These are phyloP conservation scores for Apostichopus californicus DNA, from an alignment of 35 echinoderm and acorn worm species.

Conservation along the genomic window DNA sequence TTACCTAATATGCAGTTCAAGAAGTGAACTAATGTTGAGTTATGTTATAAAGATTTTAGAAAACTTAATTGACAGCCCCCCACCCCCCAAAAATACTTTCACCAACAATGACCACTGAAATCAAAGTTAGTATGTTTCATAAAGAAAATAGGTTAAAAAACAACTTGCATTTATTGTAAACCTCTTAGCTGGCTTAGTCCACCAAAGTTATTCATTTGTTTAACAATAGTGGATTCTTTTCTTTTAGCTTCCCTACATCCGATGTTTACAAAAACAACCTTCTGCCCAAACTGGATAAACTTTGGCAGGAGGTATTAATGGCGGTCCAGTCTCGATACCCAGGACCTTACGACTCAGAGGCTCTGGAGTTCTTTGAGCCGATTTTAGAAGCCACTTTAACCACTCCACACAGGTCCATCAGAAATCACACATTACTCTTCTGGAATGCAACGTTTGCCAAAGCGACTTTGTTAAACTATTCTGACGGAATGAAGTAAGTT, in stretches of 20 bases:
- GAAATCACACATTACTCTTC: conserved; percentile 78
- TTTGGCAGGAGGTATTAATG: conserved; percentile 84
- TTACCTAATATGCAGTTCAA: no score
- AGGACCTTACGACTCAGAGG: conserved; percentile 58
- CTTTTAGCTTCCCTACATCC: conserved; percentile 19
- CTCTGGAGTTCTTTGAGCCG: conserved; percentile 65
- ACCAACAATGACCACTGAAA: no score
- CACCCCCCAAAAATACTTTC: no score
- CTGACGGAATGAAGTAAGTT: conserved; percentile 79
- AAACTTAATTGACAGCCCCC: no score
- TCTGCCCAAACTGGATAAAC: conserved; percentile 85
- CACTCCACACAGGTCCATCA: conserved; percentile 65
- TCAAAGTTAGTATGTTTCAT: no score
- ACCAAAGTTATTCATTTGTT: no score
- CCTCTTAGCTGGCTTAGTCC: no score
- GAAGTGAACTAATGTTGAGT: no score
- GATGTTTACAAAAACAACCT: conserved; percentile 31
- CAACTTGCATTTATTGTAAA: no score
- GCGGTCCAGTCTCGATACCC: conserved; percentile 73
- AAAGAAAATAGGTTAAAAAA: no score
- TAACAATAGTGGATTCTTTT: no score
- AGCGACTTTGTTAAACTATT: conserved; percentile 63
- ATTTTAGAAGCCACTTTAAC: conserved; percentile 71
- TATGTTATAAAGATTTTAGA: no score
- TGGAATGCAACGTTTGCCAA: conserved; percentile 91